phyloP scores from a whole-genome alignment of 2,113 vertebrate species.

The Pangasianodon gigas region DNA sequence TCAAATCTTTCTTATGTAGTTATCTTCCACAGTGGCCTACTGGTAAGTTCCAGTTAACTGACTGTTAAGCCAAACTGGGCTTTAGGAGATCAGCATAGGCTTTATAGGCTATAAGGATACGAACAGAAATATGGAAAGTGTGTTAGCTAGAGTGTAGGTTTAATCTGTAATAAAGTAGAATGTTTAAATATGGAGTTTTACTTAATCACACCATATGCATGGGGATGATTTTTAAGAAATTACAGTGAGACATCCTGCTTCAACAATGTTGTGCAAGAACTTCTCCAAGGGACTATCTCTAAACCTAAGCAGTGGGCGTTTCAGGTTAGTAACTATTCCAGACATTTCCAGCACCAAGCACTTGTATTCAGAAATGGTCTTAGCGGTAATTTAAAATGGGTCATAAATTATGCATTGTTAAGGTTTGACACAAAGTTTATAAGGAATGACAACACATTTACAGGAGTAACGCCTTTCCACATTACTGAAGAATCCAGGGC shows the following conservation, averaged over 20 bases:
- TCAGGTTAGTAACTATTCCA: not conserved
- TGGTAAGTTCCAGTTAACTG: not conserved
- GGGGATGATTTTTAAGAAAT: not conserved
- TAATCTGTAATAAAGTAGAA: not conserved
- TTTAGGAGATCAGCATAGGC: not conserved
- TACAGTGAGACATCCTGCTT: not conserved
- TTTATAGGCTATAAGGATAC: not conserved
- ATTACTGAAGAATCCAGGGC: not conserved
- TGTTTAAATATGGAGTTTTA: constrained; percentile 12
- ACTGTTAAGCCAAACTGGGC: not conserved
- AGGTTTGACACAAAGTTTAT: not conserved
- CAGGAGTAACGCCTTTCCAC: not conserved
- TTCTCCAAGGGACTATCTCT: constrained; percentile 15
- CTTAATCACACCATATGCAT: not conserved
- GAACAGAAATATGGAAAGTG: not conserved
- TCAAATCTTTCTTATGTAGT: not conserved
- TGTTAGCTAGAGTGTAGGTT: not conserved
- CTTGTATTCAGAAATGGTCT: not conserved
- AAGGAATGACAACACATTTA: not conserved
- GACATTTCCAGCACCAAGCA: not conserved
- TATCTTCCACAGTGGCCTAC: not conserved
- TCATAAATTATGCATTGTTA: not conserved
- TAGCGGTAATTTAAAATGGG: not conserved
- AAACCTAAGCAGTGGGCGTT: constrained; percentile 23
- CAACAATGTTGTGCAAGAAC: not conserved